Percentiles rank a stretch among this genome's conserved stretches.
Evolutionary conservation across 1,140 invertebrate species (phyloP).

Genomic region (Megathymus violae): DNA sequence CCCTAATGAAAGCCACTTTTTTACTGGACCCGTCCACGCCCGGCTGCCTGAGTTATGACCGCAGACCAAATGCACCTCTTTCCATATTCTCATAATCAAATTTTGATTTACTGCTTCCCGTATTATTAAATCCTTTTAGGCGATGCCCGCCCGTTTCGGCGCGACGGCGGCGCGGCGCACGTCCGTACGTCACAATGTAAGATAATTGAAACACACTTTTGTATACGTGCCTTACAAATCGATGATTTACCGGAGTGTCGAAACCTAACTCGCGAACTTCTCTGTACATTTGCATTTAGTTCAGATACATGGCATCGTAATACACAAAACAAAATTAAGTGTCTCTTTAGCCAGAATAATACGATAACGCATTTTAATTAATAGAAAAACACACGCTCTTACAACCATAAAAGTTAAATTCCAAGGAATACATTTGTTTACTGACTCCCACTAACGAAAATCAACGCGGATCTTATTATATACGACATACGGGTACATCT

Average conservation of each 20-base stretch:
- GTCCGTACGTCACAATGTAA: constrained; percentile 50
- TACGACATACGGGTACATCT: too few relatives aligned
- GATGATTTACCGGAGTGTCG: not conserved
- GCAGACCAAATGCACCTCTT: constrained; percentile 45
- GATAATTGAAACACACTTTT: constrained; percentile 54
- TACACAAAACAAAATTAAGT: too few relatives aligned
- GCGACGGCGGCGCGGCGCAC: not conserved
- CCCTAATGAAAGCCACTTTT: constrained; percentile 60
- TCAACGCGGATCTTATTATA: too few relatives aligned
- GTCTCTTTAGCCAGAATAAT: too few relatives aligned
- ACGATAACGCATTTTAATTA: too few relatives aligned
- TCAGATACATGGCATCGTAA: too few relatives aligned
- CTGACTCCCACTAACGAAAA: too few relatives aligned
- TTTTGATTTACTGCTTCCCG: constrained; percentile 60
- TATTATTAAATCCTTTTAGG: constrained; percentile 57
- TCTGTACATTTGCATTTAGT: too few relatives aligned
- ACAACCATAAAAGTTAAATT: too few relatives aligned
- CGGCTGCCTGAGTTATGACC: constrained; percentile 50
- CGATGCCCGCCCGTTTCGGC: constrained; percentile 41
- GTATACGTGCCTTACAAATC: constrained; percentile 21
- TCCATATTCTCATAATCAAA: constrained; percentile 60
- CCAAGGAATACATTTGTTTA: too few relatives aligned
- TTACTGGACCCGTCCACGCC: constrained; percentile 57
- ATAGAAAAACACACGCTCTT: too few relatives aligned
- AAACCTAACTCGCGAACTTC: not conserved